Evolutionary conservation across 2,888 invertebrate species (phyloP), one percentile per base, ranked within the genome.

Genomic region (Osedax fenrisi): DNA sequence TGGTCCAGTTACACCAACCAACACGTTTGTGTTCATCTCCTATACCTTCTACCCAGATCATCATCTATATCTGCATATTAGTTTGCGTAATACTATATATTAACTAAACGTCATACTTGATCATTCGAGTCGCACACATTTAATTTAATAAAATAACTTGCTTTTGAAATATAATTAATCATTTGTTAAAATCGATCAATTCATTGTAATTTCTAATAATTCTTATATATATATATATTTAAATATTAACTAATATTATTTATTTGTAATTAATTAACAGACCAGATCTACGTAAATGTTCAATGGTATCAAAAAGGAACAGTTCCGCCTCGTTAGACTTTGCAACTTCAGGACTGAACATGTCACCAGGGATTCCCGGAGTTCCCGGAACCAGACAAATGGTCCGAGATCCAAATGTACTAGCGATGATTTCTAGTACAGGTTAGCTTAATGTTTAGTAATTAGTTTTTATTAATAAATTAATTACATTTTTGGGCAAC

Each of bases 391-490:
- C 41, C 21, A 26, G 66, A 22, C 26, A 26, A 22, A 25, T 26
- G 68, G 61, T 61, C 3, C 25, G 78, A 17, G 76, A 79, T 77
- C 77, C 80, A 2, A 73, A 62, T 1, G 79, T 81, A 25, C 81
- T 83, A 78, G 81, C 80, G 27, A 80, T 82, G 79, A 83, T 83
- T 64, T 75, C 78, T 2, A 77, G 41, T 10, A 41, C 41, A 10
- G 17, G 41, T 41, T 41, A 41, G 10, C 41, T 41, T 41, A 41
- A 10, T 41, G 10, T 41, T 41, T 41, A 41, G 41, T 41, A 5
- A n/a, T n/a, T n/a, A n/a, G n/a, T n/a, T n/a, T n/a, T n/a, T n/a
- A n/a, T n/a, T n/a, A n/a, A n/a, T n/a, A n/a, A n/a, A n/a, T n/a
- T n/a, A n/a, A n/a, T n/a, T n/a, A n/a, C n/a, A n/a, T n/a, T n/a